Evolutionary conservation across 2,113 vertebrate species (phyloP), one percentile per base, ranked within the genome.

Genomic region (Scomber japonicus): DNA sequence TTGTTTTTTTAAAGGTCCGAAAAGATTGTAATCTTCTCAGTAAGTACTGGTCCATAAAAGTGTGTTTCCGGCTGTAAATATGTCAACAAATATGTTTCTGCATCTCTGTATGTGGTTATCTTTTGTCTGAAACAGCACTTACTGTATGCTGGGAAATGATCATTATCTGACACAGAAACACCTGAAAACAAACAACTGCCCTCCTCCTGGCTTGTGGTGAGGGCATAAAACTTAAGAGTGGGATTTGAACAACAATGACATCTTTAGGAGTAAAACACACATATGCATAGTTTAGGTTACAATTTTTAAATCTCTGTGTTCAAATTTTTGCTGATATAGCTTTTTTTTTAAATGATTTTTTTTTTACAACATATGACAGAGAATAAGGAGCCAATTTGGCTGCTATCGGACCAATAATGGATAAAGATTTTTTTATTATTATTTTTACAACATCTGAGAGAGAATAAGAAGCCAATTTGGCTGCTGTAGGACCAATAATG

Each of bases 21-120:
- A 86, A 88, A 70, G 53, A 80, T 73, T 81, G 62, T 84, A 68
- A 89, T 87, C 70, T 71, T 85, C 49, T 66, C 71, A 51, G 15
- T 88, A 78, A 88, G 62, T 78, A 78, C 51, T 71, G 48, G 60
- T 63, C 35, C n/a, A 11, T 50, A 56, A 57, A 60, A 44, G 19
- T 53, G 14, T 60, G 35, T 82, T 87, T 83, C 67, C 48, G 46
- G 51, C 53, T 65, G 51, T 85, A 76, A 88, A 82, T 78, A 70
- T 66, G 69, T 79, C 48, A 63, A 35, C 10, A 50, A 51, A 85
- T 81, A 68, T 66, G 46, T 85, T 78, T 78, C 49, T 70, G n/a
- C 14, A 13, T 66, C 10, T 0, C 44, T 80, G 62, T 83, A 80
- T 77, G 67, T 71, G 53, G 15, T 78, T 59, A 69, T 68, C 27